A percentile compares a stretch with the other conserved stretches of the same genome.
Conservation (phyloP, 2,888 invertebrate species). For the Mimas tiliae region DNA sequence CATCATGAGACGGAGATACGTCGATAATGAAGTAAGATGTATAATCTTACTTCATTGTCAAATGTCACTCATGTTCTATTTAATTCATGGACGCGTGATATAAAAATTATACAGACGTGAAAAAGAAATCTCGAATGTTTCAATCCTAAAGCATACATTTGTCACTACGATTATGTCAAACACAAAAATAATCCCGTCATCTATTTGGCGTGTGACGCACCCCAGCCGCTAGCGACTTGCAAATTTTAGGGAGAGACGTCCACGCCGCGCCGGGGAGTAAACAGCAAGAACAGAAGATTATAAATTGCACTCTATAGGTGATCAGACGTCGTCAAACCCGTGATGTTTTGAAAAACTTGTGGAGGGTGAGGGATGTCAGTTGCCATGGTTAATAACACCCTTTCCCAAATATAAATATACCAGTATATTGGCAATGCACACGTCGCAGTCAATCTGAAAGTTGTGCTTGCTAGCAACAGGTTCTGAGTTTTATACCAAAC, state of each 20-base stretch:
- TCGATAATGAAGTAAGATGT: no score
- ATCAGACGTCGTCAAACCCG: slow-evolving; percentile 75
- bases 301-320: slow-evolving; percentile 76
- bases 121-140: slow-evolving; percentile 67
- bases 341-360: slow-evolving; percentile 75
- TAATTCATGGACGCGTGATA: not conserved
- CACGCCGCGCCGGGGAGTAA: slow-evolving; percentile 57
- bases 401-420: slow-evolving; percentile 46
- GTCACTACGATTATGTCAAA: slow-evolving; percentile 85
- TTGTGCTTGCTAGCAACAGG: slow-evolving; percentile 71
- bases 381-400: slow-evolving; percentile 81
- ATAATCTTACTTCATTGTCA: not conserved
- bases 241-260: slow-evolving; percentile 69
- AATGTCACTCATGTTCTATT: not conserved
- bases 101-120: slow-evolving; percentile 45
- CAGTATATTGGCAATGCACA: slow-evolving; percentile 47
- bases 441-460: slow-evolving; percentile 40
- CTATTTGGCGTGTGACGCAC: slow-evolving; percentile 78
- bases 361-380: slow-evolving; percentile 66
- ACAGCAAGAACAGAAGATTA: slow-evolving; percentile 72
- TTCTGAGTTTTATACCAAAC: slow-evolving; percentile 55
- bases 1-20: no score
- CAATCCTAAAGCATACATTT: slow-evolving; percentile 79
- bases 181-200: slow-evolving; percentile 84
- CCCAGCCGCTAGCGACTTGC: slow-evolving; percentile 74